Evolutionary conservation across 2,888 invertebrate genomes (phyloP), one percentile per base, ranked within the genome.

Genomic region (Hypercompe scribonia): DNA sequence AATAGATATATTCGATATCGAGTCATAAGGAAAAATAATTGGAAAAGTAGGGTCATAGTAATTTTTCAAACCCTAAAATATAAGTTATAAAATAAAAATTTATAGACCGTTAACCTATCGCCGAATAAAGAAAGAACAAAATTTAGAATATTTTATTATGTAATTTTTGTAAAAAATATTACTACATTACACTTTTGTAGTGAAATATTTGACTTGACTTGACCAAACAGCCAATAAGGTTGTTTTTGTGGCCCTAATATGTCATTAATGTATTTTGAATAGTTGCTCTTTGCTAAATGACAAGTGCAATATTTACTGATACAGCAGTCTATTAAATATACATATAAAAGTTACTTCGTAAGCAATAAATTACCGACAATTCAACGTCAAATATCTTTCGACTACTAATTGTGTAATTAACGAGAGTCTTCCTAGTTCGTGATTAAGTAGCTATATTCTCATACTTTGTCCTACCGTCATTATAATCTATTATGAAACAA

Each of bases 391-490:
- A 82, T 81, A 84, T 82, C 78, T 76, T 66, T 72, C 46, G 79
- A 79, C 78, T 85, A 71, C 58, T 89, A 87, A 90, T 89, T 85
- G 83, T 83, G 78, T 86, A 75, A 90, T 89, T 87, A 88, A 77
- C 72, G 73, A 74, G 73, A 83, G 83, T 54, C 88, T 89, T 91
- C 90, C 91, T 90, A 86, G 82, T 90, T 73, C 82, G 82, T 80
- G 76, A 65, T 71, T 71, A 66, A 61, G 71, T 71, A 42, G 61
- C 58, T 54, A 86, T 90, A 88, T 85, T 84, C 75, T 68, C 31
- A 33, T 76, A 78, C 75, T 80, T 84, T 80, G 80, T 81, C 80
- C 72, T 74, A 36, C 68, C 15, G 65, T 63, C 67, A 75, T 34
- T 66, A 78, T 73, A 76, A 75, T 75, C 70, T 74, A 72, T 82